Evolutionary conservation across 2,888 invertebrate genomes (phyloP).

Genomic region (Galeruca laticollis): DNA sequence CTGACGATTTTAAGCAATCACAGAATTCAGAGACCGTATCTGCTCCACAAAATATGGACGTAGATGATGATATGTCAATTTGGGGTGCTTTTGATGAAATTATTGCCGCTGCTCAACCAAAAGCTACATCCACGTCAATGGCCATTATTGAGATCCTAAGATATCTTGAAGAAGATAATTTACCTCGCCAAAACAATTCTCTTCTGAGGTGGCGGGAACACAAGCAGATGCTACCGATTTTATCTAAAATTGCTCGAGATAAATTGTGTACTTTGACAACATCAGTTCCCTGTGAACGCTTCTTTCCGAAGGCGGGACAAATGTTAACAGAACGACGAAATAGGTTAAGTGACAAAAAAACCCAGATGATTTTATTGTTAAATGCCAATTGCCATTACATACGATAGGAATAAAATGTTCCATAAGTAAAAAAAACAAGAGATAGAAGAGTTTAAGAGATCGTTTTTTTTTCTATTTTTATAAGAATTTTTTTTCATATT

Average conservation of each 20-base stretch:
- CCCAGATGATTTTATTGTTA: neutral
- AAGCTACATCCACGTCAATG: conserved; percentile 21
- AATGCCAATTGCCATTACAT: no score
- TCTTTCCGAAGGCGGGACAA: neutral
- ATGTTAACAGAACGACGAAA: neutral
- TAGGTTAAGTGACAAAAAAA: conserved; percentile 2
- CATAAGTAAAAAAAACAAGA: no score
- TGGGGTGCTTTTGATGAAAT: no score
- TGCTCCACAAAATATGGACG: no score
- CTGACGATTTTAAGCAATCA: conserved; percentile 15
- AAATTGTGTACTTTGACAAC: conserved; percentile 17
- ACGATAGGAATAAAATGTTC: no score
- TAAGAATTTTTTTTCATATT: no score
- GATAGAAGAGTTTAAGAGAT: no score
- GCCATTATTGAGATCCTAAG: conserved; percentile 32
- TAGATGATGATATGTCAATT: no score
- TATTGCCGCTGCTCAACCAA: conserved; percentile 9
- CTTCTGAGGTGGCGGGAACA: no score
- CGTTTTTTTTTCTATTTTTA: no score
- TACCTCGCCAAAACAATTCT: conserved; percentile 15
- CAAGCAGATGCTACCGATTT: no score
- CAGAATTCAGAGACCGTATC: neutral
- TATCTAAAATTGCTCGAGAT: conserved; percentile 17
- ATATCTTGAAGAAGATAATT: conserved; percentile 26
- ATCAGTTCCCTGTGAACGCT: conserved; percentile 1